These are phyloP conservation scores for Neolamprologus hecqui DNA, from an alignment of 2,113 vertebrate species.

Conservation along the genomic window DNA sequence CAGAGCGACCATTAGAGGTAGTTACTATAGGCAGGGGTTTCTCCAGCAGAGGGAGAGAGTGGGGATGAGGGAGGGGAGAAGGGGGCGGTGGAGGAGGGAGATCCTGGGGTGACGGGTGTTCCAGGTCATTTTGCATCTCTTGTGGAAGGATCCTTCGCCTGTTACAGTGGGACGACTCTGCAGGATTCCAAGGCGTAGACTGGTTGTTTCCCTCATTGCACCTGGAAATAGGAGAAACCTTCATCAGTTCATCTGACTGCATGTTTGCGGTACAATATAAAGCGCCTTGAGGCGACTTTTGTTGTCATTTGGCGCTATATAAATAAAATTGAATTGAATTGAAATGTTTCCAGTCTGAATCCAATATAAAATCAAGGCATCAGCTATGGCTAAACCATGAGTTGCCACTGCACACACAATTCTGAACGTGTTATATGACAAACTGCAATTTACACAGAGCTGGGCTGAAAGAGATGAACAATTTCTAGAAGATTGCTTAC, in stretches of 20 bases:
- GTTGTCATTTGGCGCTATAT: neutral
- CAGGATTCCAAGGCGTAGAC: slow-evolving; percentile 79
- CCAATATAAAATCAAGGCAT: neutral
- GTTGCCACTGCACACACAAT: neutral
- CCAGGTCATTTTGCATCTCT: slow-evolving; percentile 76
- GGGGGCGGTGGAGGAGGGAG: slow-evolving; percentile 53
- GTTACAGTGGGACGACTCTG: slow-evolving; percentile 73
- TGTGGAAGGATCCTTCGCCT: slow-evolving; percentile 70
- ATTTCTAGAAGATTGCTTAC: neutral
- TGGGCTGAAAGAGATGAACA: neutral
- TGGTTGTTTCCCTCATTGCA: slow-evolving; percentile 80
- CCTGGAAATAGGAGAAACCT: slow-evolving; percentile 56
- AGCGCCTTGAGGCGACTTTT: neutral
- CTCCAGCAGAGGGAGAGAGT: slow-evolving; percentile 67
- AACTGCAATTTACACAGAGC: neutral
- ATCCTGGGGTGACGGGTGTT: slow-evolving; percentile 69
- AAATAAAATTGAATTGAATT: neutral
- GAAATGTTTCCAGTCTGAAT: neutral
- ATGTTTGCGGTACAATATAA: neutral
- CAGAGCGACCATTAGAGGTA: slow-evolving; percentile 84
- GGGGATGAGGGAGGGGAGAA: slow-evolving; percentile 53
- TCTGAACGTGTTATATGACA: neutral
- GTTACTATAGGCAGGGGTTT: slow-evolving; percentile 71
- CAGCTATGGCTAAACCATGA: neutral
- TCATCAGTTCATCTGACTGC: neutral